Evolutionary conservation across 2,797 vertebrate genomes (phyloP), one percentile per base, ranked within the genome.

Genomic region (Ispidina picta): DNA sequence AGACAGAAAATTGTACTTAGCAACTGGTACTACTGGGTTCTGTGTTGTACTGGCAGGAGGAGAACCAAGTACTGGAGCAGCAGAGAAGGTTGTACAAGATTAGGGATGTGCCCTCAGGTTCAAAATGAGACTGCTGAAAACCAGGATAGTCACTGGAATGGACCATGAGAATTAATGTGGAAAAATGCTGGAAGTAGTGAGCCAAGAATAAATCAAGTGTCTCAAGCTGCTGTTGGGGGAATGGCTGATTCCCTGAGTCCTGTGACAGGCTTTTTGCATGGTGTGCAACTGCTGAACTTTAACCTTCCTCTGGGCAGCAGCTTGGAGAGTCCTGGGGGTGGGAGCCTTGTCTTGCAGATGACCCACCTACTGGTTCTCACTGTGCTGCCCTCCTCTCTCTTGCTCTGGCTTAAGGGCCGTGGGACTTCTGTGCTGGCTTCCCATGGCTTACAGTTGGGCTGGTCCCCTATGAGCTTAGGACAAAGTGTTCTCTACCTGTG

Each of bases 241-340:
- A 9, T 25, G 44, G 26, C 15, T 65, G 23, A 0, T 76, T 75
- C 48, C 49, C 35, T 81, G 21, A 66, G 5, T 52, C 0, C 0
- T 7, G 3, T 80, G 43, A 29, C 12, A 8, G 12, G 33, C 25
- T 29, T 75, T 78, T 43, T 44, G 44, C 21, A 21, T 21, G 26
- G 44, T 25, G 25, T 31, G 23, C 73, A 59, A 31, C 6, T 86
- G 68, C 77, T 77, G 65, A 35, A 26, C 59, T 77, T 23, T 16
- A 63, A 14, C 58, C 12, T 73, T 11, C 21, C 18, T 35, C 8
- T 51, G 59, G 11, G 29, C 51, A 35, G 48, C 44, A 52, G 41
- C 19, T 56, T 55, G 43, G 54, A 56, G 58, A 20, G 10, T 12
- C 51, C 37, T 54, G n/a, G n/a, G n/a, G n/a, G n/a, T n/a, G n/a